Evolutionary conservation across 2,797 vertebrate species (phyloP).

Genomic region (Anolis apletophallus): DNA sequence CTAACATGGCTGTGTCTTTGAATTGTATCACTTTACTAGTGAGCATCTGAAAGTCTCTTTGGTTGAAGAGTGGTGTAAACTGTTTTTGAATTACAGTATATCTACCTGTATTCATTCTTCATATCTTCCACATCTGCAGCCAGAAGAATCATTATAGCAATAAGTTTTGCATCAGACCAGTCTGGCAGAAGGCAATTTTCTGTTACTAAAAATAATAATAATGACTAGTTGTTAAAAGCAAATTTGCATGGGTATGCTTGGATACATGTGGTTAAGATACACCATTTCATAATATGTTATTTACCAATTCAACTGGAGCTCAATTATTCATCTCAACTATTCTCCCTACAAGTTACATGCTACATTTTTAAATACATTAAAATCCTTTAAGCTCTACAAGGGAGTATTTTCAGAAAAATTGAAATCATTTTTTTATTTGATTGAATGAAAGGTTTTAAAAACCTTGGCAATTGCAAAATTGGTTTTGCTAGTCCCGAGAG

Average conservation of each 20-base stretch:
- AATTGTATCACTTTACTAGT: neutral
- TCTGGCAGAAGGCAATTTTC: conserved; percentile 80
- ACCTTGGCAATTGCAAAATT: neutral
- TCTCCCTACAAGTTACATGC: neutral
- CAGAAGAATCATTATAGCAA: conserved; percentile 86
- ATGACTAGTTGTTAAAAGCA: conserved; percentile 50
- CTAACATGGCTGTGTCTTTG: too few relatives aligned
- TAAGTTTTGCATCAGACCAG: conserved; percentile 85
- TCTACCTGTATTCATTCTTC: conserved; percentile 71
- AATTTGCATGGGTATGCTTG: neutral
- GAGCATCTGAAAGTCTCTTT: neutral
- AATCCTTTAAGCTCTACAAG: neutral
- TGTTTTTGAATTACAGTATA: conserved; percentile 22
- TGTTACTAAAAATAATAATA: conserved; percentile 65
- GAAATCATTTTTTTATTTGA: neutral
- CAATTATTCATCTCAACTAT: neutral
- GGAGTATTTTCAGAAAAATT: neutral
- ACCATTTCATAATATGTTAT: neutral
- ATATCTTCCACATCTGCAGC: conserved; percentile 85
- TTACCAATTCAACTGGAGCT: neutral
- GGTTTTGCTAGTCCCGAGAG: conserved; percentile 8
- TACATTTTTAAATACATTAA: neutral
- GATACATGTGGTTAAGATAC: neutral
- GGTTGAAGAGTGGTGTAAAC: neutral
- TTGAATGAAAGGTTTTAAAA: neutral